Percentiles rank a stretch among this genome's conserved stretches.
Evolutionary conservation across 2,113 vertebrate species (phyloP).

Genomic region (Pionites leucogaster): DNA sequence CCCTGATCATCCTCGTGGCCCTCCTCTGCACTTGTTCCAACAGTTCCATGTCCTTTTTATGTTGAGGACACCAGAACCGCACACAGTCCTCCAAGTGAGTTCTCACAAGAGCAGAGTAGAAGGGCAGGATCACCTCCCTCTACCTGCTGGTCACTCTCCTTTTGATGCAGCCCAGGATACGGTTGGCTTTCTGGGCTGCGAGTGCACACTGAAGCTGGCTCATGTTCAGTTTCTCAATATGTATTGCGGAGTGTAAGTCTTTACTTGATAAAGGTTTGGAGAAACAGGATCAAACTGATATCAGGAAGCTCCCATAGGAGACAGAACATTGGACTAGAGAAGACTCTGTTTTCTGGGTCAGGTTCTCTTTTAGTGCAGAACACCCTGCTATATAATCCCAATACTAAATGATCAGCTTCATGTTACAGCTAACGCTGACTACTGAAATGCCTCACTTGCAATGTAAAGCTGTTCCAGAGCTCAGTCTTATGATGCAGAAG

Average conservation of each 20-base stretch:
- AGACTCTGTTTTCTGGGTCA: neutral
- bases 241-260: neutral
- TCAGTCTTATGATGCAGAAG: neutral
- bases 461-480: neutral
- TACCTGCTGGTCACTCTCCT: neutral
- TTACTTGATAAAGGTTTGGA: neutral
- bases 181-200: neutral
- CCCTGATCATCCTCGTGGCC: too few relatives aligned
- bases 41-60: too few relatives aligned
- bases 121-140: too few relatives aligned
- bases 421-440: neutral
- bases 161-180: neutral
- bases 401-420: neutral
- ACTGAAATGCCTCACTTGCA: neutral
- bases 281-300: neutral
- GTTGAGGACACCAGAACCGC: too few relatives aligned
- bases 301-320: neutral
- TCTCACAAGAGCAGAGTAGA: too few relatives aligned
- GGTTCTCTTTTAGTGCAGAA: neutral
- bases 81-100: too few relatives aligned
- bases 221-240: neutral
- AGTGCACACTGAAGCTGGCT: neutral
- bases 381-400: neutral
- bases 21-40: too few relatives aligned
- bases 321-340: neutral